Base-by-base conservation (phyloP, 2,113 vertebrate genomes). In the Cynoglossus semilaevis region DNA sequence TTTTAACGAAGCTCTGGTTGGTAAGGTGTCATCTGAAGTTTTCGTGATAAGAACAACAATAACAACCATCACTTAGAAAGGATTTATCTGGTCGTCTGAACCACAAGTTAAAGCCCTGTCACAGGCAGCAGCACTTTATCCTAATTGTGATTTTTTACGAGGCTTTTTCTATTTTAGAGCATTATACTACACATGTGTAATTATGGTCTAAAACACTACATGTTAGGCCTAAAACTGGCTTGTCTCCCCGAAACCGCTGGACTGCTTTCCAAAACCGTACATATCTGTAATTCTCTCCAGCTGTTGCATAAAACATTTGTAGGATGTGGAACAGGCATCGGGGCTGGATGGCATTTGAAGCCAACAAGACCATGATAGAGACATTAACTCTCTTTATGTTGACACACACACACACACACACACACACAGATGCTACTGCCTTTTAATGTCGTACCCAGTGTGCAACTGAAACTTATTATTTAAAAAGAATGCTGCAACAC, bases 151-250 rank as follows among this genome's bases (percentile, higher is more conserved):
- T 59, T 83, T 86, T 86, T 77, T 75, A 76, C 82, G 49, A 74
- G 70, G 45, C 78, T 60, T 79, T 78, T 83, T 84, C 85, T 89
- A 86, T 86, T 86, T 84, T 55, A 16, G 72, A 70, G 67, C 52
- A 70, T 75, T 61, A 77, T 72, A 68, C 59, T 56, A 79, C 76
- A 79, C 58, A 16, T 57, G 59, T 89, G 67, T 87, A 89, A 89
- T 89, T 89, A 85, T 89, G 85, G 84, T 85, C 73, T 80, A 76
- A 79, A 77, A 75, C 74, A 77, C 82, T 83, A 68, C 85, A 84
- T 75, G 77, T 82, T 79, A 58, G 55, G 41, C 77, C 75, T 88
- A 83, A 85, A 83, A 87, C 73, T 83, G 86, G 81, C 77, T 83
- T 80, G 74, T 85, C 80, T 76, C 77, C 72, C 57, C 42, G 73